These are phyloP conservation scores for Lithophane socia DNA, from an alignment of 2,888 invertebrate species.

Conservation along the genomic window DNA sequence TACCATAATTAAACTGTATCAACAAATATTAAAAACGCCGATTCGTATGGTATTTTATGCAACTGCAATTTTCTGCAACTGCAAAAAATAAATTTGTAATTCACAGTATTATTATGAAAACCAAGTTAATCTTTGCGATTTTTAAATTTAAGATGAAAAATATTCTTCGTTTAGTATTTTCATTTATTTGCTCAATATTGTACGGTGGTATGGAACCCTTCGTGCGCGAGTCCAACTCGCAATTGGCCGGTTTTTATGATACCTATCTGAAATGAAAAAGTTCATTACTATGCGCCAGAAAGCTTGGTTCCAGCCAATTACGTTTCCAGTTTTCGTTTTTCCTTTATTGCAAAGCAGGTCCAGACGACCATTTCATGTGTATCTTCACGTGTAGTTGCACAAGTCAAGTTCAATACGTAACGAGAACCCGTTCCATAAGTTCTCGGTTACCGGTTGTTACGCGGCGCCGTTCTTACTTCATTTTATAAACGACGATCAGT, in stretches of 20 bases:
- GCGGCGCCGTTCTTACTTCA: conserved; percentile 78
- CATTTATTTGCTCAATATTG: too few species aligned
- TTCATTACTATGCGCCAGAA: conserved; percentile 32
- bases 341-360: conserved; percentile 35
- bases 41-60: too few species aligned
- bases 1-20: too few species aligned
- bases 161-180: too few species aligned
- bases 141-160: too few species aligned
- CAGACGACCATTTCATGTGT: conserved; percentile 65
- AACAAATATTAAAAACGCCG: too few species aligned
- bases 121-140: too few species aligned
- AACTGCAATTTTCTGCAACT: too few species aligned
- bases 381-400: conserved; percentile 69
- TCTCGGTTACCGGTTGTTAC: conserved; percentile 81
- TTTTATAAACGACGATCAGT: conserved; percentile 73
- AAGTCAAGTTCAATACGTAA: conserved; percentile 82
- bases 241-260: background rate
- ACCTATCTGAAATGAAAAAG: conserved; percentile 15
- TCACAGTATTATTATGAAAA: too few species aligned
- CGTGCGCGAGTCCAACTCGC: too few species aligned
- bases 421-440: conserved; percentile 82
- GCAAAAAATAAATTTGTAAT: too few species aligned
- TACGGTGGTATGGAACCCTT: too few species aligned
- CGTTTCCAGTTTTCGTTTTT: conserved; percentile 41
- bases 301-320: conserved; percentile 12